Base-by-base conservation (phyloP, 2,113 vertebrate genomes). In the Atlantisia rogersi region DNA sequence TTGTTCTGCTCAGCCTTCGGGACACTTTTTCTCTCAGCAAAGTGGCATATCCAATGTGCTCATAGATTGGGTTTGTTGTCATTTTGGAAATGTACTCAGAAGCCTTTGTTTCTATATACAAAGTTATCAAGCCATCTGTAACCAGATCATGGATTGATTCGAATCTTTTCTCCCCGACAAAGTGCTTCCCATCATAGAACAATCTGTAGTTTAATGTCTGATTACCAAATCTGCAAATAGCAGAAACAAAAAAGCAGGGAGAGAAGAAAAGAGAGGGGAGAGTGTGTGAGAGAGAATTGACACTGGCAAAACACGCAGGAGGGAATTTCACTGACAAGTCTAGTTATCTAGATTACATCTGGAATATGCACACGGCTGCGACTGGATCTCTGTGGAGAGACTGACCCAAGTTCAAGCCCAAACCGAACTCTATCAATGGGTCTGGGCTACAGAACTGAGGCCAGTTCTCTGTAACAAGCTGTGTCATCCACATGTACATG, bases 21-120 rank as follows among this genome's bases (percentile, higher is more conserved):
- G 98, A 99, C 55, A 98, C 99, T 92, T 99, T 99, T 95, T 99
- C 99, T 97, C 99, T 98, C 82, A 99, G 98, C 80, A 99, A 97
- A n/a, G 99, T 99, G 40, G 99, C 99, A 18, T 99, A 99, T 70
- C 99, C 99, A 26, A 99, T 98, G 87, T 99, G 99, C 86, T 99
- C 99, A 35, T 99, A 99, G 97, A 99, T 99, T 85, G 99, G 99
- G 95, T 99, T 99, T 15, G 99, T 99, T 78, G 99, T 99, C 99
- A 99, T 99, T 97, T 99, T 99, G 81, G 99, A 99, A 73, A 99
- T 99, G 97, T 99, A 99, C 95, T 99, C 99, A 4, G 99, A 99
- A 73, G 99, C 99, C 97, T 99, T 99, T 93, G 99, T 99, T 98
- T 99, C 99, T 92, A 99, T 99, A 97, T 99, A 99, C 86, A 99